Evolutionary conservation across 2,888 invertebrate genomes (phyloP).

Genomic region (Lasius fuliginosus): DNA sequence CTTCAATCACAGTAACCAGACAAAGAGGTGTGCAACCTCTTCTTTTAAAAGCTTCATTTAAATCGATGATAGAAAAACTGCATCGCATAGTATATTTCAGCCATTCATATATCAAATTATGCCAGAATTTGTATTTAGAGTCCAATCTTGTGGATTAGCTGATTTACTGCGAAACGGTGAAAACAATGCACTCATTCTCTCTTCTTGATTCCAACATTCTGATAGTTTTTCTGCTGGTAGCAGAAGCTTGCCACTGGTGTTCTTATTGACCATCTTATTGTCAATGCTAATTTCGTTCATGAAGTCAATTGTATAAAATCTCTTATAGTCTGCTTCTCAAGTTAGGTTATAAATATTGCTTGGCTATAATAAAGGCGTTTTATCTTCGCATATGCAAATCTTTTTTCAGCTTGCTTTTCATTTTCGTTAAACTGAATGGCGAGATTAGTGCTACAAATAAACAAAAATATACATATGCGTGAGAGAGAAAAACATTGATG

Average conservation of each 20-base stretch:
- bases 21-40: constrained; percentile 91
- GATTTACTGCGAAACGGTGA: constrained; percentile 91
- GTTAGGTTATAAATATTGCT: neutral
- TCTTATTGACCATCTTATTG: constrained; percentile 3
- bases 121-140: too few relatives aligned
- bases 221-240: constrained; percentile 87
- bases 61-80: constrained; percentile 89
- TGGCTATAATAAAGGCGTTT: neutral
- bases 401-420: neutral
- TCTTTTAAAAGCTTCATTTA: constrained; percentile 89
- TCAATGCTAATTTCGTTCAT: neutral
- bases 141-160: too few relatives aligned
- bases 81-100: constrained; percentile 88
- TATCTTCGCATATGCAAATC: neutral
- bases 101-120: constrained; percentile 78
- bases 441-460: neutral
- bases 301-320: neutral
- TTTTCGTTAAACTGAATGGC: neutral
- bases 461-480: neutral
- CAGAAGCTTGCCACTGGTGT: constrained; percentile 58
- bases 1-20: constrained; percentile 85
- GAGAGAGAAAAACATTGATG: too few relatives aligned
- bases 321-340: neutral
- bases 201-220: constrained; percentile 92
- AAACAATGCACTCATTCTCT: constrained; percentile 93